Evolutionary conservation across 30 jellyfish, hydroid and myxozoan species (phyloP), one percentile per base, ranked within the genome.

Genomic region (Pelagia noctiluca): DNA sequence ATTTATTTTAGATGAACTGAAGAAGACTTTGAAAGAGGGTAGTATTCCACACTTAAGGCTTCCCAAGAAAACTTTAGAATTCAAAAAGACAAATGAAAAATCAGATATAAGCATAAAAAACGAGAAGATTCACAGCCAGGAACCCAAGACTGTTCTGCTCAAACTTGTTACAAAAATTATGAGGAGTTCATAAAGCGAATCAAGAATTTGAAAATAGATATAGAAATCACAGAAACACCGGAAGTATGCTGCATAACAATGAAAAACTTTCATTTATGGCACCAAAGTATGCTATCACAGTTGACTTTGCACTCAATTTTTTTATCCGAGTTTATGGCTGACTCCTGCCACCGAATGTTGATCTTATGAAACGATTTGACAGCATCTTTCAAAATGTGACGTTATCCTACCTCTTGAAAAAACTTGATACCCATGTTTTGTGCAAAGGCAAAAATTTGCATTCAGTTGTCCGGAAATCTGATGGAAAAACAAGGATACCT

Each of bases 1-100:
- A 42, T 42, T 42, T 42, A 42, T 42, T 42, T 42, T 42, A 42
- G 57, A 42, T 42, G 57, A 42, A 18, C 32, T 18, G 32, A 38
- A 48, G 31, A 71, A 71, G 63, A 46, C 83, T 4, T 52, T 71
- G 68, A 71, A 71, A 71, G 83, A 71, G 35, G 83, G 83, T 35
- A 47, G 23, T 32, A 22, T 71, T 35, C 83, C 83, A 37, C 68
- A 37, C 31, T 48, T 71, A 47, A 19, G 3, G 66, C 83, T 71
- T 42, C 83, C 83, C 23, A 71, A 71, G 69, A 77, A 77, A 77
- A 8, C 89, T 26, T 18, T 2, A 11, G 25, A 35, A 75, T 18
- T 24, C 12, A 5, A 31, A 2, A 75, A 38, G 26, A 42, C 60
- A 8, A 32, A 25, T 66, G 82, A 70, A 1, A 35, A 66, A 38